Percentiles rank a stretch among this genome's conserved stretches.
Evolutionary conservation across 2,113 vertebrate species (phyloP).

Genomic region (Coreoperca whiteheadi): DNA sequence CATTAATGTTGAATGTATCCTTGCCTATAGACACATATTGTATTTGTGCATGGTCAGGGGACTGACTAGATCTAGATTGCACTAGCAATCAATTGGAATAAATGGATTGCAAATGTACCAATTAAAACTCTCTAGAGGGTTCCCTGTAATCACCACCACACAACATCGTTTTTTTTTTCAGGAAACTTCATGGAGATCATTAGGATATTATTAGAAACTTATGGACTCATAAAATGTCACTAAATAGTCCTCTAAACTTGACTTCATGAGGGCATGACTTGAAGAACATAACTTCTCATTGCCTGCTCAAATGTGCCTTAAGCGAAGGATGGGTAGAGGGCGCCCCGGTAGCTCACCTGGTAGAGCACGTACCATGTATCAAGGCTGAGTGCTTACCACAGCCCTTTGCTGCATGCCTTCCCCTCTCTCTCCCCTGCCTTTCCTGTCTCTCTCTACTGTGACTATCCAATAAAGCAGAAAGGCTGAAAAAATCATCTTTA

Average conservation of each 20-base stretch:
- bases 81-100: background rate
- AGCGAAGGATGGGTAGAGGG: background rate
- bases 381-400: no score
- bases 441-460: no score
- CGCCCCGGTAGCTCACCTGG: no score
- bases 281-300: background rate
- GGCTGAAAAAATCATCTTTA: no score
- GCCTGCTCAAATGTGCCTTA: constrained; percentile 1
- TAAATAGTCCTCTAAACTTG: background rate
- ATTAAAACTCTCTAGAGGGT: background rate
- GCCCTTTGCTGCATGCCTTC: no score
- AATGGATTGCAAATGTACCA: background rate
- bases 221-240: background rate
- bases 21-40: background rate
- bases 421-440: no score
- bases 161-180: no score
- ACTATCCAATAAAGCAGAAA: no score
- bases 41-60: background rate
- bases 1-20: background rate
- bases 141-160: background rate
- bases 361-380: no score
- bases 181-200: background rate
- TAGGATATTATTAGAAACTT: background rate
- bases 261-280: background rate
- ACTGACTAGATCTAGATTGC: background rate